Evolutionary conservation across 2,797 vertebrate genomes (phyloP), one percentile per base, ranked within the genome.

Genomic region (Myotis vivesi): DNA sequence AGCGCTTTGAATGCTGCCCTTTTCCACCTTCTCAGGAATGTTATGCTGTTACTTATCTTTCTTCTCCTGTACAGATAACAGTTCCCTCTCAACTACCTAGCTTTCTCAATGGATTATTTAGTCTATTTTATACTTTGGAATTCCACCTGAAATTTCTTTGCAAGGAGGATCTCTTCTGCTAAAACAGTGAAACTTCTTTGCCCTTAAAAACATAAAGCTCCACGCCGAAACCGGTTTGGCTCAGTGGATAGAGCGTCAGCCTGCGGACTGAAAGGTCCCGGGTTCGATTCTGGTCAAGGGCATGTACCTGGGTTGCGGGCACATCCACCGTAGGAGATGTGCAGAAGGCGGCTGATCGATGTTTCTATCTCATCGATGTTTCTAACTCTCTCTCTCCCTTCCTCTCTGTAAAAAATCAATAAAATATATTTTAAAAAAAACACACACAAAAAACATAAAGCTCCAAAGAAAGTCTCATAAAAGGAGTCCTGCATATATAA

Each of bases 371-470:
- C n/a, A n/a, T n/a, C n/a, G n/a, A n/a, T n/a, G n/a, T n/a, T n/a
- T n/a, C n/a, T n/a, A n/a, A n/a, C n/a, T n/a, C n/a, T n/a, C n/a
- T n/a, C n/a, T n/a, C n/a, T n/a, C n/a, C n/a, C n/a, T n/a, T n/a
- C n/a, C n/a, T n/a, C n/a, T n/a, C n/a, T n/a, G n/a, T n/a, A n/a
- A n/a, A n/a, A n/a, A n/a, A n/a, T n/a, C n/a, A n/a, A n/a, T n/a
- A n/a, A n/a, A n/a, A n/a, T n/a, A n/a, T n/a, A n/a, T n/a, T n/a
- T n/a, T n/a, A n/a, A n/a, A n/a, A n/a, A n/a, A n/a, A n/a, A n/a
- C n/a, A n/a, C n/a, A n/a, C n/a, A n/a, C n/a, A n/a, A 93, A 72
- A 71, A 46, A 87, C 20, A 22, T 46, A 87, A 94, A 64, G 49
- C 5, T n/a, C 38, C 46, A 71, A 81, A 92, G 44, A 73, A 44